Conservation (phyloP, 2,888 invertebrate species). For the Chrysolina oricalcia region DNA sequence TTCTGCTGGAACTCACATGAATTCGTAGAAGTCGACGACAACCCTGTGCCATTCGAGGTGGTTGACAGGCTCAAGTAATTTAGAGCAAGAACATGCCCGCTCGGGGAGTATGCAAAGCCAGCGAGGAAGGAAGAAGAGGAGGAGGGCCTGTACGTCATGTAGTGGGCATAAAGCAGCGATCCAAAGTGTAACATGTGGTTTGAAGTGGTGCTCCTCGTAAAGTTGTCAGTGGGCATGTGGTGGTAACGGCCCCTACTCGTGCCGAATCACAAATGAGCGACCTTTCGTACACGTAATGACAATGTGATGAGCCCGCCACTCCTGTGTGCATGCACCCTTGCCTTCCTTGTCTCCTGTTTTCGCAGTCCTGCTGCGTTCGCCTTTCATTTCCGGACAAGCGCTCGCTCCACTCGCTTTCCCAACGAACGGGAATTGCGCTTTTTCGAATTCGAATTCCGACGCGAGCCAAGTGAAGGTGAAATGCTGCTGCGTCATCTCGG, state of each 20-base stretch:
- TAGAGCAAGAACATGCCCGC: constrained; percentile 45
- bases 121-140: constrained; percentile 49
- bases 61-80: constrained; percentile 35
- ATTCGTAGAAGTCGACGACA: neutral
- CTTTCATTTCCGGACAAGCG: constrained; percentile 26
- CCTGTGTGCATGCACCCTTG: constrained; percentile 13
- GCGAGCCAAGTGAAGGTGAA: neutral
- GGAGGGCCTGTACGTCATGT: constrained; percentile 68
- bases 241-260: constrained; percentile 71
- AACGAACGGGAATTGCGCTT: neutral
- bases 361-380: constrained; percentile 6
- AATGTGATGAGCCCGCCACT: constrained; percentile 66
- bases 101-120: constrained; percentile 59
- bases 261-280: constrained; percentile 69
- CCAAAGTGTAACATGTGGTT: constrained; percentile 73
- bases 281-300: constrained; percentile 65
- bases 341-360: constrained; percentile 21
- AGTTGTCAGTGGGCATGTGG: constrained; percentile 72
- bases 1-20: too few relatives aligned
- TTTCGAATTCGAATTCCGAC: constrained; percentile 4
- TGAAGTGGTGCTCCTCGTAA: constrained; percentile 72
- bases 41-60: neutral
- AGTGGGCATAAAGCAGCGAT: constrained; percentile 71
- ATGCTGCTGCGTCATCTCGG: neutral
- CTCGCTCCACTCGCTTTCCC: neutral